Evolutionary conservation across 2,797 vertebrate species (phyloP).

Genomic region (Lepilemur septentrionalis): DNA sequence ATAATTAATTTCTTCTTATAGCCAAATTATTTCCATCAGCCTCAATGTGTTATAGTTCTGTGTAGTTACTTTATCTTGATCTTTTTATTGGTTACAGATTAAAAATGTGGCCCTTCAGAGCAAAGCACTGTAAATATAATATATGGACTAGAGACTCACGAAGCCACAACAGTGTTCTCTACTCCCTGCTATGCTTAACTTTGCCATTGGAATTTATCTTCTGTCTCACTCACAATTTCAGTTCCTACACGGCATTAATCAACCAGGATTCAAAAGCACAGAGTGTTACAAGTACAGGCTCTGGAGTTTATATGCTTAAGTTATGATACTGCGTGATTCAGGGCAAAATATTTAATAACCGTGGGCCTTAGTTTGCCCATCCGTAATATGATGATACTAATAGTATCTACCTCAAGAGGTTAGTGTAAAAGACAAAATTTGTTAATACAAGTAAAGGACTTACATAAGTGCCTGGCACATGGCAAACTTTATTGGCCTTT

Average conservation of each 20-base stretch:
- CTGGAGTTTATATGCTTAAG: background rate
- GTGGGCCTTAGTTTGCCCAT: background rate
- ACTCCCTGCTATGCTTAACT: background rate
- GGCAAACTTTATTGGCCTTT: background rate
- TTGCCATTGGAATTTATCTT: background rate
- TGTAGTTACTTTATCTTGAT: background rate
- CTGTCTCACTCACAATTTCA: background rate
- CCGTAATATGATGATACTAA: background rate
- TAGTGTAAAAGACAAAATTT: background rate
- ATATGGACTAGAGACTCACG: background rate
- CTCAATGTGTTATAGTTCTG: background rate
- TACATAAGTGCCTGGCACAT: background rate
- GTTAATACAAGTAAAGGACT: background rate
- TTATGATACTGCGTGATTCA: background rate
- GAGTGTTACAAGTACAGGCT: background rate
- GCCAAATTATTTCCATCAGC: background rate
- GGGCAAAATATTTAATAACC: background rate
- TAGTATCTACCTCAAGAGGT: background rate
- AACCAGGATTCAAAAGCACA: background rate
- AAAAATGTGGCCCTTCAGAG: background rate
- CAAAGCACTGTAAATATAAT: background rate
- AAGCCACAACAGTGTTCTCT: background rate
- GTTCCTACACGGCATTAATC: background rate
- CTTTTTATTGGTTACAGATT: background rate
- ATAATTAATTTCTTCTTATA: background rate